Evolutionary conservation across 2,113 vertebrate species (phyloP).

Genomic region (Charina bottae): DNA sequence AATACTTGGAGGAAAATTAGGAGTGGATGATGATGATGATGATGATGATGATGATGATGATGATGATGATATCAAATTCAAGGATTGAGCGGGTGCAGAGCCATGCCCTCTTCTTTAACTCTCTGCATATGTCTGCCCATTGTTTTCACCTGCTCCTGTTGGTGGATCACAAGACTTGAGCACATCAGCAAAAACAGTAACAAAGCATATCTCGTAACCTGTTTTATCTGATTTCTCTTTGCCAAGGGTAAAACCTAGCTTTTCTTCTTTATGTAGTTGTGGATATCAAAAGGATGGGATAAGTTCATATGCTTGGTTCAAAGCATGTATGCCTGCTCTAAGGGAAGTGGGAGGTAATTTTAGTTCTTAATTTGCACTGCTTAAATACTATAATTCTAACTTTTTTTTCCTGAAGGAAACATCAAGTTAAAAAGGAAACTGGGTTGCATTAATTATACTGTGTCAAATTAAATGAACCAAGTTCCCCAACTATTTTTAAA

Average conservation of each 20-base stretch:
- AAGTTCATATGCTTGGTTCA: neutral
- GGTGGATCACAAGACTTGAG: neutral
- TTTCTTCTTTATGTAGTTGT: neutral
- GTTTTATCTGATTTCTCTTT: neutral
- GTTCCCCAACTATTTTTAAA: slow-evolving; percentile 24
- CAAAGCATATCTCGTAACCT: neutral
- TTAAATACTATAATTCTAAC: slow-evolving; percentile 34
- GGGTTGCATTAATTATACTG: slow-evolving; percentile 11
- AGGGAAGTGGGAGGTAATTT: slow-evolving; percentile 2
- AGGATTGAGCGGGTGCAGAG: neutral
- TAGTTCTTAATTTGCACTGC: slow-evolving; percentile 23
- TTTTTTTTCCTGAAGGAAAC: slow-evolving; percentile 44
- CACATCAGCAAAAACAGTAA: neutral
- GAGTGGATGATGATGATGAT: too few relatives aligned
- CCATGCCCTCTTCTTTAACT: neutral
- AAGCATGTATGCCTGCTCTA: neutral
- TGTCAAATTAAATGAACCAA: slow-evolving; percentile 24
- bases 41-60: neutral
- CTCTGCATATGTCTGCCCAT: neutral
- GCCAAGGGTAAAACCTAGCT: neutral
- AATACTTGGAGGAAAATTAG: too few relatives aligned
- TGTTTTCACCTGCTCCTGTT: neutral
- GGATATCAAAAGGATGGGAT: neutral
- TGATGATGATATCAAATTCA: neutral
- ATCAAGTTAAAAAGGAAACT: slow-evolving; percentile 43